A percentile compares a stretch with the other conserved stretches of the same genome.
phyloP scores from a whole-genome alignment of 2,797 vertebrate species.

The Muraenolepis orangiensis region DNA sequence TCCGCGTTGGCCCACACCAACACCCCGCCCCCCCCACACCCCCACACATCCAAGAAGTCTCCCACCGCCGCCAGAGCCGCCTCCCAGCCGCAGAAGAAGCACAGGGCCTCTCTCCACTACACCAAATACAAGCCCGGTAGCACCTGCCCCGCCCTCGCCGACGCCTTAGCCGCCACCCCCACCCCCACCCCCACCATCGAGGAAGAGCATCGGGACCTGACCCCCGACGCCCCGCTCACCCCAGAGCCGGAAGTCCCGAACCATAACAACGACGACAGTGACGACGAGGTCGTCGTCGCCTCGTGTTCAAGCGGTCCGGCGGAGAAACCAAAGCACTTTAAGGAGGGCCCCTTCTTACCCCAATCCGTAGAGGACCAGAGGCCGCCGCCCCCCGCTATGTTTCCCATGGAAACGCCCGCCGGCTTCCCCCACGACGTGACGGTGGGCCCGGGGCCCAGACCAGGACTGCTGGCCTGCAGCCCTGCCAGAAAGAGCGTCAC shows the following conservation, averaged over 20 bases:
- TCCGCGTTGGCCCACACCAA: conserved; percentile 76
- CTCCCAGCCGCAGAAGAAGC: conserved; percentile 88
- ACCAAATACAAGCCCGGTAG: conserved; percentile 80
- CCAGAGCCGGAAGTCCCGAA: conserved; percentile 64
- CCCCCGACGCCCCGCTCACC: conserved; percentile 53
- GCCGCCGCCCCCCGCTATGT: conserved; percentile 81
- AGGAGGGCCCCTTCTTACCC: conserved; percentile 67
- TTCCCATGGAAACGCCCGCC: conserved; percentile 95
- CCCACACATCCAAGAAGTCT: conserved; percentile 84
- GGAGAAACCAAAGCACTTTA: conserved; percentile 46
- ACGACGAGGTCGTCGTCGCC: conserved; percentile 20
- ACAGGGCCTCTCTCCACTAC: conserved; percentile 91
- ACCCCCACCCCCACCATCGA: conserved; percentile 42
- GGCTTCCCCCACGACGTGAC: conserved; percentile 75
- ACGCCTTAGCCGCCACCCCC: too few relatives aligned
- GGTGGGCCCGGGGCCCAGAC: conserved; percentile 75
- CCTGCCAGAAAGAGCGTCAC: conserved; percentile 73
- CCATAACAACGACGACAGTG: conserved; percentile 51
- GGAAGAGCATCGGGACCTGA: conserved; percentile 72
- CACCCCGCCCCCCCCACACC: conserved; percentile 72
- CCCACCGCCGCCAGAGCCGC: conserved; percentile 72
- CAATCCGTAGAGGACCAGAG: conserved; percentile 59
- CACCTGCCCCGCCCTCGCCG: conserved; percentile 40
- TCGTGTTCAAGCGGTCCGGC: conserved; percentile 53
- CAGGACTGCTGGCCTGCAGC: conserved; percentile 74